Conservation (phyloP, 2,113 vertebrate genomes). For the Zapornia atra region DNA sequence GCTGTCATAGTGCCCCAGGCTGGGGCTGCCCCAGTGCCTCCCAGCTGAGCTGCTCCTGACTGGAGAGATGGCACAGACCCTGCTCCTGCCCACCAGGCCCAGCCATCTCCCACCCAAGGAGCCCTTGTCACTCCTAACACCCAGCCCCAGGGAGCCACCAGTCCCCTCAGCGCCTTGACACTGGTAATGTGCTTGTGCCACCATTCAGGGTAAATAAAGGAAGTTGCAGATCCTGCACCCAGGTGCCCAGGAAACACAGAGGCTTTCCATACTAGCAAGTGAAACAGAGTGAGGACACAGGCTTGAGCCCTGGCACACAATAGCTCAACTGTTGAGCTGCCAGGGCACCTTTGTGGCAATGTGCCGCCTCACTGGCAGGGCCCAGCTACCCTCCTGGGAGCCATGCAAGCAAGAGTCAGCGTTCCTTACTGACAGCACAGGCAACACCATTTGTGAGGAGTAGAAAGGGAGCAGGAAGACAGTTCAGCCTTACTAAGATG, state of each 20-base stretch:
- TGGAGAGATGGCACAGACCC: no score
- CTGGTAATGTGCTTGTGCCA: neutral
- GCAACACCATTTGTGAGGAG: neutral
- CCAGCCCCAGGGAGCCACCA: neutral
- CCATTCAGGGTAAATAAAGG: neutral
- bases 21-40: neutral
- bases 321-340: neutral
- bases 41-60: rapidly evolving
- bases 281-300: neutral
- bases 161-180: neutral
- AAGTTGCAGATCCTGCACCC: neutral
- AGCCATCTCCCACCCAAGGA: neutral
- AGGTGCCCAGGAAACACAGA: neutral
- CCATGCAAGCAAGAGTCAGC: no score
- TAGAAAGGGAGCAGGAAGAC: neutral
- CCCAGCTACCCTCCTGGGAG: neutral
- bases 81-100: no score
- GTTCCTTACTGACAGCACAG: neutral
- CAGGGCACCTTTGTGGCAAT: rapidly evolving
- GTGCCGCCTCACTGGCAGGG: neutral
- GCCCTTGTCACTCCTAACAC: rapidly evolving
- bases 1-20: rapidly evolving
- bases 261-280: neutral
- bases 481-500: neutral
- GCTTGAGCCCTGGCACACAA: neutral